Percentiles rank a stretch among this genome's conserved stretches.
Evolutionary conservation across 1,140 invertebrate genomes (phyloP).

Genomic region (Magallana ariakensis): DNA sequence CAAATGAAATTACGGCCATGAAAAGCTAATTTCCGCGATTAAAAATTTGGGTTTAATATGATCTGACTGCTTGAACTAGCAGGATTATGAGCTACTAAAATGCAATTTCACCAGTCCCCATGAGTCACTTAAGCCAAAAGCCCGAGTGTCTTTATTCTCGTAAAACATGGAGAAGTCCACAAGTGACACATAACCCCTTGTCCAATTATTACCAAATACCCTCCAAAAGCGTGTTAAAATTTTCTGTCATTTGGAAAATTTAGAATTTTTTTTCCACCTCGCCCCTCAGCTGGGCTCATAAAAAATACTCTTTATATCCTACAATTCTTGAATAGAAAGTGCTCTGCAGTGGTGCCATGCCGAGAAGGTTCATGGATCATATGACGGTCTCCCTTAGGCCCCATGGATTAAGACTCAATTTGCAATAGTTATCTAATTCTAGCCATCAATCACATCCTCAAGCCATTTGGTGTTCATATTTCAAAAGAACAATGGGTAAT

Average conservation of each 20-base stretch:
- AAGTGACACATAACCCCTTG: constrained; percentile 7
- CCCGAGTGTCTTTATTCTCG: neutral
- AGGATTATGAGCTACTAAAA: constrained; percentile 19
- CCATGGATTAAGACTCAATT: constrained; percentile 3
- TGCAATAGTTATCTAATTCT: constrained; percentile 41
- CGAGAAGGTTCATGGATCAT: constrained; percentile 3
- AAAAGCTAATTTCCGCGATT: constrained; percentile 26
- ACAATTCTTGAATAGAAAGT: neutral
- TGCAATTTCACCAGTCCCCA: neutral
- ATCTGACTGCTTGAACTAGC: constrained; percentile 11
- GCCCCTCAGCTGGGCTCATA: constrained; percentile 8
- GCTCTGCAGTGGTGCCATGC: too few relatives aligned
- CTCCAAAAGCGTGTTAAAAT: constrained; percentile 12
- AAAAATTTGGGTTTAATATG: constrained; percentile 2
- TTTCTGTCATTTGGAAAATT: constrained; percentile 24
- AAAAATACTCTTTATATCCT: neutral
- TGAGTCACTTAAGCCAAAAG: constrained; percentile 33
- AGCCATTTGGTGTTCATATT: constrained; percentile 39
- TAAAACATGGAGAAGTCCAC: neutral
- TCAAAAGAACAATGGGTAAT: constrained; percentile 35
- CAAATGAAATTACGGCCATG: constrained; percentile 29
- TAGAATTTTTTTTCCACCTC: neutral
- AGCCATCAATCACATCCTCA: constrained; percentile 22
- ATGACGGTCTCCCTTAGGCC: neutral
- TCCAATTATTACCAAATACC: neutral